A percentile compares a stretch with the other conserved stretches of the same genome.
Conservation (phyloP, 30 jellyfish, hydroid and myxozoan species). For the Chrysaora quinquecirrha region DNA sequence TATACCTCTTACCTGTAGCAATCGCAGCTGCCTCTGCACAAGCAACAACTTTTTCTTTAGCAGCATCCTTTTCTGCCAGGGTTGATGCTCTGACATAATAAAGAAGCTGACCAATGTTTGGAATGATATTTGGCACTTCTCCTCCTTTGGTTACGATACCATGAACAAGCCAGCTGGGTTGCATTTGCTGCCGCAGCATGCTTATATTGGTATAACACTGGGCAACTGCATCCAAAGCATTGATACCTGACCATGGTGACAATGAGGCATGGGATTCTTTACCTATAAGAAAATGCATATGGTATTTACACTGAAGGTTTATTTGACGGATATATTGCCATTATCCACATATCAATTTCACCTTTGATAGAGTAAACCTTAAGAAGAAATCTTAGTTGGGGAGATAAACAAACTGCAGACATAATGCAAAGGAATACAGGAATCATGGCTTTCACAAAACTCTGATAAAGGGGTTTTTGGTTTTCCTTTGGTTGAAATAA, state of each 20-base stretch:
- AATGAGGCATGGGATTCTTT: constrained; percentile 94
- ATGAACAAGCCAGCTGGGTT: constrained; percentile 82
- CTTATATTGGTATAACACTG: constrained; percentile 82
- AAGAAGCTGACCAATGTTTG: constrained; percentile 66
- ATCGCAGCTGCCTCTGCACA: constrained; percentile 95
- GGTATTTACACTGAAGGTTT: too few species aligned
- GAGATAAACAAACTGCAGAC: too few species aligned
- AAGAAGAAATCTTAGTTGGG: too few species aligned
- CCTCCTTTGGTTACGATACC: constrained; percentile 94
- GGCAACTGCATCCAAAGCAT: constrained; percentile 98
- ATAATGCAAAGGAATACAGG: too few species aligned
- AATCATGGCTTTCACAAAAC: too few species aligned
- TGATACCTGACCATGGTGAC: constrained; percentile 97
- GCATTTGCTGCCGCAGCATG: constrained; percentile 96
- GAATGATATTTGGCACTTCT: constrained; percentile 85
- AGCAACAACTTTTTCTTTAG: constrained; percentile 47
- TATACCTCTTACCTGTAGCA: constrained; percentile 78
- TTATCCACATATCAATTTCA: too few species aligned
- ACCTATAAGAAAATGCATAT: constrained; percentile 54
- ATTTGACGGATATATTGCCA: too few species aligned
- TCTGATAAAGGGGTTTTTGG: too few species aligned
- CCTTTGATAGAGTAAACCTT: too few species aligned
- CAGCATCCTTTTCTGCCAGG: constrained; percentile 68
- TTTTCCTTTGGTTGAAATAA: too few species aligned
- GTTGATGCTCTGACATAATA: constrained; percentile 76